A percentile compares a stretch with the other conserved stretches of the same genome.
These are phyloP conservation scores for Rhamphomyia laevipes DNA, from an alignment of 2,888 invertebrate genomes.

Conservation along the genomic window DNA sequence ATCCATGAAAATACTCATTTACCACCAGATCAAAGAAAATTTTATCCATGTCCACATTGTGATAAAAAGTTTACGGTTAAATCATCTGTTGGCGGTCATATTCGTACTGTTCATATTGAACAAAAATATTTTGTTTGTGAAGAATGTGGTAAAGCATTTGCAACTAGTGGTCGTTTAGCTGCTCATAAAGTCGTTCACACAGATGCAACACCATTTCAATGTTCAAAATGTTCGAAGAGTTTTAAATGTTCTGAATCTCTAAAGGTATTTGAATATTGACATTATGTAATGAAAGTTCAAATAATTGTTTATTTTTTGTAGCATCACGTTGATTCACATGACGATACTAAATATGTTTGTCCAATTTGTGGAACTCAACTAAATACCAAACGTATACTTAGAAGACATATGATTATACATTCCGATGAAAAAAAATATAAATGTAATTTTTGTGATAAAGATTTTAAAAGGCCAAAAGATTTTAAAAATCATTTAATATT, in stretches of 20 bases:
- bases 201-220: slow-evolving; percentile 29
- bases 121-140: slow-evolving; percentile 30
- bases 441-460: slow-evolving; percentile 31
- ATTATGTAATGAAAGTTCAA: not conserved
- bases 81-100: not conserved
- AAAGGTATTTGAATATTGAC: not conserved
- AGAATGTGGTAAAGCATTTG: slow-evolving; percentile 29
- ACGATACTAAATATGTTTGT: slow-evolving; percentile 11
- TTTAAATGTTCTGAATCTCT: slow-evolving; percentile 18
- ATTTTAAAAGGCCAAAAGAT: slow-evolving; percentile 36
- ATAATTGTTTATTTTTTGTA: not conserved
- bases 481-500: slow-evolving; percentile 34
- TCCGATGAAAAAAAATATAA: slow-evolving; percentile 32
- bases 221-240: slow-evolving; percentile 22
- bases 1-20: slow-evolving; percentile 18
- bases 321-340: not conserved
- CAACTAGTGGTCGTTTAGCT: slow-evolving; percentile 31
- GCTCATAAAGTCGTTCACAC: slow-evolving; percentile 33
- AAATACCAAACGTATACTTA: slow-evolving; percentile 38
- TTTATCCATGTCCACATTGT: slow-evolving; percentile 25
- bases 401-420: slow-evolving; percentile 38
- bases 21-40: slow-evolving; percentile 21
- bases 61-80: slow-evolving; percentile 27
- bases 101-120: slow-evolving; percentile 13
- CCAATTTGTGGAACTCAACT: slow-evolving; percentile 17